Base-by-base conservation (phyloP, 2,888 invertebrate genomes). In the Protophormia terraenovae region DNA sequence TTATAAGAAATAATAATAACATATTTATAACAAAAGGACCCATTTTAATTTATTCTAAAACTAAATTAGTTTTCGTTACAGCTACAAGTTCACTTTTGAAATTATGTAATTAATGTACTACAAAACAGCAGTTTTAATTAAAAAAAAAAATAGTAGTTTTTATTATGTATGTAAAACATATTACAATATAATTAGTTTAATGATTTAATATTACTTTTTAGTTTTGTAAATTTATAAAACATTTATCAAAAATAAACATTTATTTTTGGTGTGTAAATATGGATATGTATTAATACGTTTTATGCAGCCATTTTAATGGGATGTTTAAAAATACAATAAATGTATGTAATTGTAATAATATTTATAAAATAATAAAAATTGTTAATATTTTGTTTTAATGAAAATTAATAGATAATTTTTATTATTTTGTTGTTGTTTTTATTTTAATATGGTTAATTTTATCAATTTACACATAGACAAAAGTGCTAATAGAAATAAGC, bases 61-160 rank as follows among this genome's bases (percentile, higher is more conserved):
- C 35, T 85, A 75, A 62, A 75, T 78, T 82, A 82, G 85, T 75
- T 58, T 80, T 64, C 60, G 64, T 22, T 75, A 78, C 69, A 79
- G 38, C 84, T 78, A 81, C 78, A 62, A 12, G 71, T 76, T 19
- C 38, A 38, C 47, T 53, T 53, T 75, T 50, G 22, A 76, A 35
- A 82, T 64, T 62, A 55, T 78, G 27, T 60, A 53, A 64, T 50
- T 19, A 62, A 67, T 75, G 53, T 58, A 75, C 69, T 85, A 85
- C 78, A 82, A 41, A 76, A 84, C 60, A 72, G 67, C 80, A 62
- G 60, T 81, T 81, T n/a, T n/a, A n/a, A 71, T 75, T 53, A 73
- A 12, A 22, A 50, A 50, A 22, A 47, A 19, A 19, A 47, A 47
- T 47, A 47, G 41, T 41, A 41, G n/a, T n/a, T 50, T 32, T 6